Conservation (phyloP, 2,113 vertebrate species). For the Rhinolophus ferrumequinum region DNA sequence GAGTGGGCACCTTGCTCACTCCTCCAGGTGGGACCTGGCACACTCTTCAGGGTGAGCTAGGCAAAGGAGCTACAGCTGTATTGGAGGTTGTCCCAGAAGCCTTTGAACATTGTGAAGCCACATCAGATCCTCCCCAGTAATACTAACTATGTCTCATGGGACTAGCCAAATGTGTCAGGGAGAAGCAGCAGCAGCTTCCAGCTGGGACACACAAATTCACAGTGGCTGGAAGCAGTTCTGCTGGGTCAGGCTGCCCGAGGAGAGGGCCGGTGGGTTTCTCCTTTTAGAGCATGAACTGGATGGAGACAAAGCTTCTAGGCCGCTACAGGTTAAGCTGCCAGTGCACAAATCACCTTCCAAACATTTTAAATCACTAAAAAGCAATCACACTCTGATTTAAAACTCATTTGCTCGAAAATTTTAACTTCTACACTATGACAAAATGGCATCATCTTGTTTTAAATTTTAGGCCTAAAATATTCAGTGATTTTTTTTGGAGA, state of each 20-base stretch:
- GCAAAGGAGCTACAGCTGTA: neutral
- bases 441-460: neutral
- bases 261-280: neutral
- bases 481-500: neutral
- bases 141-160: neutral
- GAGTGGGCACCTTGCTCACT: fast-evolving
- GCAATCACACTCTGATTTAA: neutral
- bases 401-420: neutral
- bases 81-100: neutral
- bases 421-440: neutral
- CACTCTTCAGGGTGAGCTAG: neutral
- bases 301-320: neutral
- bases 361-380: neutral
- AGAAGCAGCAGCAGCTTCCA: neutral
- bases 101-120: neutral
- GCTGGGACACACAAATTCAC: no score
- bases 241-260: neutral
- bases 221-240: neutral
- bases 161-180: neutral
- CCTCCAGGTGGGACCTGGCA: neutral
- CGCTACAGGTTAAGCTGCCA: neutral
- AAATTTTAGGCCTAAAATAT: neutral
- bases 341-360: neutral
- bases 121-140: neutral
- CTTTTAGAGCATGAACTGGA: neutral